phyloP scores from a whole-genome alignment of 2,888 invertebrate species.

The Cryptocheilus praepositus region DNA sequence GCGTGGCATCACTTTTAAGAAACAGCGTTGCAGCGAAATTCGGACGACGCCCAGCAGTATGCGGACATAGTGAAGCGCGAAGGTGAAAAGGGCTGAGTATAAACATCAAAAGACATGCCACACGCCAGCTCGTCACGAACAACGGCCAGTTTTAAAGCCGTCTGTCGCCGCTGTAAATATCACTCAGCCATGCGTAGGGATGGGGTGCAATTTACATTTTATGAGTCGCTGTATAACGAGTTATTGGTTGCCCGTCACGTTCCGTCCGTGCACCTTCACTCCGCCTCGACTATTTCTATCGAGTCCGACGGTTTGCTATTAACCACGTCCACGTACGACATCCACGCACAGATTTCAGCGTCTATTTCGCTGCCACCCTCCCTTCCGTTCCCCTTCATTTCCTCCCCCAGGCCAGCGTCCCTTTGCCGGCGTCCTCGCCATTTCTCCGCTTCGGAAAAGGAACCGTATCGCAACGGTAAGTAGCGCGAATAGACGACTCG shows the following conservation, averaged over 20 bases:
- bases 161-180: slow-evolving; percentile 43
- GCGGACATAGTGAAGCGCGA: not conserved
- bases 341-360: not conserved
- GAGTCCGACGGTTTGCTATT: slow-evolving; percentile 1
- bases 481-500: not conserved
- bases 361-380: not conserved
- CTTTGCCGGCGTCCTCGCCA: too few species aligned
- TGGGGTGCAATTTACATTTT: slow-evolving; percentile 39
- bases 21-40: too few species aligned
- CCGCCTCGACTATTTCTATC: slow-evolving; percentile 1
- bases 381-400: not conserved
- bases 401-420: not conserved
- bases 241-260: slow-evolving; percentile 43
- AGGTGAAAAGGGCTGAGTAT: slow-evolving; percentile 21
- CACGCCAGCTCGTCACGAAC: slow-evolving; percentile 12
- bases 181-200: slow-evolving; percentile 23
- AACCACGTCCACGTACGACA: not conserved
- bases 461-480: not conserved
- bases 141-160: slow-evolving; percentile 45
- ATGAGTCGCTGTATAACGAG: slow-evolving; percentile 33
- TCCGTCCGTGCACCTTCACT: slow-evolving; percentile 20
- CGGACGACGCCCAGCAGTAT: too few species aligned
- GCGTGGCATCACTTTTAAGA: too few species aligned
- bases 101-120: not conserved
- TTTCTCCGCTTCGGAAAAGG: not conserved